Conservation (phyloP, 2,113 vertebrate genomes). For the Prietella phreatophila region DNA sequence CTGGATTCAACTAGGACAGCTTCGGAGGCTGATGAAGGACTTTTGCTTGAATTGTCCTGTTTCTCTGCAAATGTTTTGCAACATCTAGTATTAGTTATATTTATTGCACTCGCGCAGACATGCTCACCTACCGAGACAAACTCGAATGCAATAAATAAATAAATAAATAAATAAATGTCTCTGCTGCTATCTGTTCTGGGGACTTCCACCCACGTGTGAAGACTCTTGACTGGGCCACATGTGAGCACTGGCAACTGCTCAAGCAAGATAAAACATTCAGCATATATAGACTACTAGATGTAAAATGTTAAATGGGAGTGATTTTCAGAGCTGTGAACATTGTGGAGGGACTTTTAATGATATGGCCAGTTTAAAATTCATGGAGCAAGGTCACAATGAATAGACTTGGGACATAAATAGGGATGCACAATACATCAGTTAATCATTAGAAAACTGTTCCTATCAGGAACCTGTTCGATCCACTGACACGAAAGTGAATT, state of each 20-base stretch:
- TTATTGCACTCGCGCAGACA: neutral
- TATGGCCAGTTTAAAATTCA: neutral
- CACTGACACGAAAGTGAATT: neutral
- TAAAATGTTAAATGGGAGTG: neutral
- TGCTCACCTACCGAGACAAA: slow-evolving; percentile 22
- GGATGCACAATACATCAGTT: neutral
- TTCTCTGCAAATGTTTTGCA: neutral
- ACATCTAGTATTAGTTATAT: neutral
- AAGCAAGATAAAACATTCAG: neutral
- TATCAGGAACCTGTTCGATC: neutral
- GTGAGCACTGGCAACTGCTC: neutral
- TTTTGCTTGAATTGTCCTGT: neutral
- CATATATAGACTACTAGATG: neutral
- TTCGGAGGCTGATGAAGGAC: neutral
- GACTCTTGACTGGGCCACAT: neutral
- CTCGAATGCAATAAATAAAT: slow-evolving; percentile 5
- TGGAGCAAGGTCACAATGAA: neutral
- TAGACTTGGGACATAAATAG: neutral
- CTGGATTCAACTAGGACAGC: neutral
- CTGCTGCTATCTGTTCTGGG: neutral
- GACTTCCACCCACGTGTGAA: neutral
- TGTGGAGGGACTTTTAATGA: neutral
- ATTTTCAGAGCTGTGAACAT: neutral
- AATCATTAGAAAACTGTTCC: neutral
- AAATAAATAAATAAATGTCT: slow-evolving; percentile 8